Evolutionary conservation across 2,888 invertebrate species (phyloP).

Genomic region (Drosophila quinaria): DNA sequence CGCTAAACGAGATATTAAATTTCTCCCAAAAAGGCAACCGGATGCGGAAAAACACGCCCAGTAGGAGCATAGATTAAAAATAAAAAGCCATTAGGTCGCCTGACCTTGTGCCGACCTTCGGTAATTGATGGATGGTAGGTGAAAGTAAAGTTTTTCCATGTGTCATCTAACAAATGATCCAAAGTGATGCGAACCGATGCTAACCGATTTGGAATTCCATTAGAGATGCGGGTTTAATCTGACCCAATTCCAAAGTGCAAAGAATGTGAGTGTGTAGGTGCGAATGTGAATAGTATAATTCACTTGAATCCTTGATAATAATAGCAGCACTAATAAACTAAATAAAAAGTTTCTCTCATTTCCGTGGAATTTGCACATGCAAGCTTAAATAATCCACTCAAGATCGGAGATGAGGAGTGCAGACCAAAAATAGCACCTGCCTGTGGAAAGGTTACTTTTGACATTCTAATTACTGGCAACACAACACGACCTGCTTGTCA

Average conservation of each 20-base stretch:
- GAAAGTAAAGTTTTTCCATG: slow-evolving; percentile 51
- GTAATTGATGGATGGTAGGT: slow-evolving; percentile 65
- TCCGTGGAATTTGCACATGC: slow-evolving; percentile 21
- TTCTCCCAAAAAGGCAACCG: slow-evolving; percentile 45
- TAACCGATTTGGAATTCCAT: neutral
- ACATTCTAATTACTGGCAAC: slow-evolving; percentile 70
- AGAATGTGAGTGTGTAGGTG: neutral
- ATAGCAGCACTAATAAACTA: slow-evolving; percentile 15
- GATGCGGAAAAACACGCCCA: slow-evolving; percentile 7
- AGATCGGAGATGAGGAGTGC: neutral
- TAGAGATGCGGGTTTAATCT: slow-evolving; percentile 43
- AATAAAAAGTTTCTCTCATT: slow-evolving; percentile 25
- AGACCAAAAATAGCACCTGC: slow-evolving; percentile 43
- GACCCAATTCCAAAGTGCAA: slow-evolving; percentile 40
- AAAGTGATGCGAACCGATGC: slow-evolving; percentile 3
- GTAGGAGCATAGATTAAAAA: slow-evolving; percentile 54
- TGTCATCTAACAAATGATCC: slow-evolving; percentile 77
- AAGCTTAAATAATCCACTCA: slow-evolving; percentile 32
- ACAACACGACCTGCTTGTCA: slow-evolving; percentile 65
- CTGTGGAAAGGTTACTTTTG: slow-evolving; percentile 42
- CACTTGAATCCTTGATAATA: slow-evolving; percentile 10
- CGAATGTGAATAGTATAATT: slow-evolving; percentile 2
- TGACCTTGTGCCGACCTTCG: slow-evolving; percentile 72
- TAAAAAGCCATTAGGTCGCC: slow-evolving; percentile 50
- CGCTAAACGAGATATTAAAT: slow-evolving; percentile 69